A percentile compares a stretch with the other conserved stretches of the same genome.
phyloP scores from a whole-genome alignment of 2,113 vertebrate genomes.

The Machaerirhynchus nigripectus region DNA sequence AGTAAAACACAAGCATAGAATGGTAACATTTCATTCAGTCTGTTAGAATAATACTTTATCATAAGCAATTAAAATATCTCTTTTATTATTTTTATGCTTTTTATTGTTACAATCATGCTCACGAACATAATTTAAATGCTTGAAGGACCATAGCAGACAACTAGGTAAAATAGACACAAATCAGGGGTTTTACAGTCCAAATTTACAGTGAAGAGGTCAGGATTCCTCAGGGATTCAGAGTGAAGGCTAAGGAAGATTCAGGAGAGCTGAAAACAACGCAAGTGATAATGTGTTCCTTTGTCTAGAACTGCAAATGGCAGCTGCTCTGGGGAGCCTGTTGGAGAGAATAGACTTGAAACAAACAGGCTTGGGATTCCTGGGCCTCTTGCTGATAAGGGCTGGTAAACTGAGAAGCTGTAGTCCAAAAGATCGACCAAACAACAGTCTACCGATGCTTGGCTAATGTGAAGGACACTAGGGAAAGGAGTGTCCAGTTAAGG shows the following conservation, averaged over 20 bases:
- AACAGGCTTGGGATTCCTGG: not conserved
- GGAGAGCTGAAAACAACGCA: not conserved
- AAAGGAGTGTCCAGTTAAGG: not conserved
- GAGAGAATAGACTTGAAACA: not conserved
- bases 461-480: not conserved
- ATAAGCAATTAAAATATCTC: not conserved
- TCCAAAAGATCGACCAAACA: slow-evolving; percentile 23
- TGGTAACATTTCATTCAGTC: slow-evolving; percentile 20
- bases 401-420: not conserved
- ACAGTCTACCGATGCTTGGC: not conserved
- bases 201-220: not conserved
- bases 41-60: slow-evolving; percentile 17
- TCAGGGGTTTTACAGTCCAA: not conserved
- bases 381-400: not conserved
- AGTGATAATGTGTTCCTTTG: not conserved
- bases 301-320: not conserved
- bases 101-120: not conserved
- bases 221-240: not conserved
- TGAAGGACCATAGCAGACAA: not conserved
- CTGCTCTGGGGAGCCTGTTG: not conserved
- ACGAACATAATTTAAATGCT: not conserved
- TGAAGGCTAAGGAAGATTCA: not conserved
- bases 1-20: not conserved
- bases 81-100: not conserved
- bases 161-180: not conserved